Conservation (phyloP, 2,113 vertebrate genomes). For the Amblyornis subalaris region DNA sequence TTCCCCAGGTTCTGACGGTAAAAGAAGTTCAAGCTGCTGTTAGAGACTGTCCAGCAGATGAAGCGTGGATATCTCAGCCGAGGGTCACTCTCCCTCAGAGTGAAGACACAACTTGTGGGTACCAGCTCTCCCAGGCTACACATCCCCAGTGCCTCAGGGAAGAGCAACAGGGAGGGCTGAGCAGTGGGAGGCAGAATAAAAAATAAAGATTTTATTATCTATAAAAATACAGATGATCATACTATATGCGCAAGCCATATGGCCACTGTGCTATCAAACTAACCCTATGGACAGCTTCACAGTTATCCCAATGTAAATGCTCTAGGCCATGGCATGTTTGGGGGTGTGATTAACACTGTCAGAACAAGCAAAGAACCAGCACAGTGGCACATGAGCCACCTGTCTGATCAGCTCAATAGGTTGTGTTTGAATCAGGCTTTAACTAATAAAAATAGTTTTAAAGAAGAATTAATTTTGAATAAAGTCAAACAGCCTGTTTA, state of each 20-base stretch:
- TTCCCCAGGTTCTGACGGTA: neutral
- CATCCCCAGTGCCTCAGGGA: too few species aligned
- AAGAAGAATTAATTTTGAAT: neutral
- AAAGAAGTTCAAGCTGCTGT: neutral
- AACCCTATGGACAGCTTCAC: neutral
- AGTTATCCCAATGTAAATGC: fast-evolving
- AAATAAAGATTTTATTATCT: neutral
- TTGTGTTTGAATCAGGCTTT: neutral
- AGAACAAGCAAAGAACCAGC: neutral
- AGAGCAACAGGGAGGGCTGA: neutral
- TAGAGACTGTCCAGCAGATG: neutral
- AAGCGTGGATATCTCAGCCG: fast-evolving
- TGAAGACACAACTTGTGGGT: neutral
- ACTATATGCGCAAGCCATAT: fast-evolving
- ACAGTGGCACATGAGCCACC: neutral
- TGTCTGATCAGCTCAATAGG: neutral
- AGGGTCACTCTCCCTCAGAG: neutral
- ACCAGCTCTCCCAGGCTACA: neutral
- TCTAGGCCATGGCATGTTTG: neutral
- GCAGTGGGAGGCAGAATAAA: neutral
- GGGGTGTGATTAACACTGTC: neutral
- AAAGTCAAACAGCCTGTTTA: neutral
- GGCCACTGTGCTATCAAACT: neutral
- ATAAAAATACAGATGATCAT: fast-evolving
- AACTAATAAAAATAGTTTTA: neutral